A percentile compares a stretch with the other conserved stretches of the same genome.
Conservation (phyloP, 2,113 vertebrate genomes). For the Peromyscus polionotus region DNA sequence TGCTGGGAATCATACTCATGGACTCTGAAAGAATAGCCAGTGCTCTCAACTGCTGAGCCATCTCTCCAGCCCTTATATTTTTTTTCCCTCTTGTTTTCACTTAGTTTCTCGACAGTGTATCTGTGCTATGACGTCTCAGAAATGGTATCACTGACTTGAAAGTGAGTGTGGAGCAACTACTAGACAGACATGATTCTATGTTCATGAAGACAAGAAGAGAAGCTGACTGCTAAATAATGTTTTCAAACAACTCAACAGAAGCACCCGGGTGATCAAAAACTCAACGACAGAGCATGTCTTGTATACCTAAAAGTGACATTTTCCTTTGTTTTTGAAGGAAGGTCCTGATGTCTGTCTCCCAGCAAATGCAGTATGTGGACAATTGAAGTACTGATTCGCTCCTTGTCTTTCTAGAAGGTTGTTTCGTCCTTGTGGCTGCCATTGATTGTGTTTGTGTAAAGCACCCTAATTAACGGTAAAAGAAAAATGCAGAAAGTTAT, state of each 20-base stretch:
- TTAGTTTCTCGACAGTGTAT: not conserved
- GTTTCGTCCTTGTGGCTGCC: not conserved
- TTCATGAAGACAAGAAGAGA: not conserved
- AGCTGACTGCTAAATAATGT: conserved; percentile 48
- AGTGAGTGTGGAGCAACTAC: conserved; percentile 1
- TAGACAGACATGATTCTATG: not conserved
- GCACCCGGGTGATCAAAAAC: not conserved
- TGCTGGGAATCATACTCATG: not conserved
- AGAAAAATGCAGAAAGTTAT: conserved; percentile 32
- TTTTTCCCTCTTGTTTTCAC: not conserved
- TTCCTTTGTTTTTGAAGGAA: conserved; percentile 13
- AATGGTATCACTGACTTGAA: conserved; percentile 57
- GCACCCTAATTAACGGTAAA: not conserved
- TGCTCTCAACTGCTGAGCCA: not conserved
- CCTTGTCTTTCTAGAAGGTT: conserved; percentile 3
- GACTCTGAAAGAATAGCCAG: too few relatives aligned
- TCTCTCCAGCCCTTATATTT: not conserved
- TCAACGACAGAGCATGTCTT: not conserved
- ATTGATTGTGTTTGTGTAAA: conserved; percentile 44
- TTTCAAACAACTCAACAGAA: conserved; percentile 53
- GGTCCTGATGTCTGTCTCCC: not conserved
- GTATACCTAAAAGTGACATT: not conserved
- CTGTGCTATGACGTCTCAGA: not conserved
- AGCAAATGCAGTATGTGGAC: not conserved
- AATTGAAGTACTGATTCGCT: not conserved